Conservation (phyloP, 2,888 invertebrate species). For the Lycia hirtaria region DNA sequence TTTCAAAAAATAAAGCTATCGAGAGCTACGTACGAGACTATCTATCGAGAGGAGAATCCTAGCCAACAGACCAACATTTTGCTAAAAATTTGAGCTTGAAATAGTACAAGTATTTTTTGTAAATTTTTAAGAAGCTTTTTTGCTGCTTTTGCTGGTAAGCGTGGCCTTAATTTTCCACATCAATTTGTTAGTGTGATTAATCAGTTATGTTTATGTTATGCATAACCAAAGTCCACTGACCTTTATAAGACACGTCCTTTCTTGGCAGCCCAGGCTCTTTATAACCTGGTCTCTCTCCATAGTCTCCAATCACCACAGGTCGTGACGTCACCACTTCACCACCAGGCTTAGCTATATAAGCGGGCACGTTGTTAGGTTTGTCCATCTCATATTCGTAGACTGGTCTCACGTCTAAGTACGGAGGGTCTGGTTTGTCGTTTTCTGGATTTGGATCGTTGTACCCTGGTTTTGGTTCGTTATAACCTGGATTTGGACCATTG, state of each 20-base stretch:
- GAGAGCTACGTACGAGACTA: no score
- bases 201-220: no score
- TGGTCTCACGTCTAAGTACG: constrained; percentile 60
- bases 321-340: constrained; percentile 71
- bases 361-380: constrained; percentile 62
- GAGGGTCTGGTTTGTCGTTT: constrained; percentile 18
- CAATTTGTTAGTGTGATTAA: no score
- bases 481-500: constrained; percentile 13
- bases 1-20: no score
- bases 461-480: constrained; percentile 16
- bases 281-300: constrained; percentile 53
- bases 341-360: constrained; percentile 63
- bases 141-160: not conserved
- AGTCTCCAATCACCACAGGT: constrained; percentile 68
- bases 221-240: constrained; percentile 55
- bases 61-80: no score
- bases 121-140: no score
- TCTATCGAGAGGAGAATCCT: no score
- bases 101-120: no score
- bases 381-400: constrained; percentile 74
- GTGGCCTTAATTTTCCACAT: no score
- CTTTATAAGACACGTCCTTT: constrained; percentile 56
- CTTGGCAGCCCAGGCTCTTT: constrained; percentile 51
- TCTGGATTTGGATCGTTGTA: constrained; percentile 6
- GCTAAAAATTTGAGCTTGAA: no score